These are phyloP conservation scores for Trypoxylus dichotomus DNA, from an alignment of 1,140 invertebrate species.

Conservation along the genomic window DNA sequence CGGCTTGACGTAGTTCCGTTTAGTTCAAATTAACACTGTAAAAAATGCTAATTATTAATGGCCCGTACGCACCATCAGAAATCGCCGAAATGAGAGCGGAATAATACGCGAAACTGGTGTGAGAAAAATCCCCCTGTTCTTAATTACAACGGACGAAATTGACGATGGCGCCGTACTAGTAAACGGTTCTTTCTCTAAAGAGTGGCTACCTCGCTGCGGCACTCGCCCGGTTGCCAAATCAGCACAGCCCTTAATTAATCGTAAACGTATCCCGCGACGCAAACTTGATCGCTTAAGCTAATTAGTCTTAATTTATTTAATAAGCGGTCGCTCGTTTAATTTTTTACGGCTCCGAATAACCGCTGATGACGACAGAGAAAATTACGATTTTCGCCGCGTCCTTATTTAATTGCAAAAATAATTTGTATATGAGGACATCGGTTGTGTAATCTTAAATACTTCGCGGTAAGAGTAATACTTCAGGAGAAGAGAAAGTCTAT, in stretches of 20 bases:
- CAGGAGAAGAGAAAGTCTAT: neutral
- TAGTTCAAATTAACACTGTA: neutral
- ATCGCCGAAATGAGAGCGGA: neutral
- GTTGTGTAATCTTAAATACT: neutral
- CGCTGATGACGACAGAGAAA: constrained; percentile 1
- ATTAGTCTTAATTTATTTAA: constrained; percentile 28
- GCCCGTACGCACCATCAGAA: neutral
- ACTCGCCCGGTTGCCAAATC: neutral
- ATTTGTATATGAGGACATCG: neutral
- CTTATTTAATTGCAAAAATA: constrained; percentile 1
- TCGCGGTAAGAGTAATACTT: neutral
- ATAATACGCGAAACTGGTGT: neutral
- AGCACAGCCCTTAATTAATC: constrained; percentile 16
- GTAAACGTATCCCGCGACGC: neutral
- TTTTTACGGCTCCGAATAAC: constrained; percentile 5
- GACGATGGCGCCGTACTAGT: neutral
- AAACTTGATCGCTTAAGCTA: constrained; percentile 25
- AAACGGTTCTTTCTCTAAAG: too few relatives aligned
- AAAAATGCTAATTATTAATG: neutral
- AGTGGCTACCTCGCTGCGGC: neutral
- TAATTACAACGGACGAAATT: neutral
- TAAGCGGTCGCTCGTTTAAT: constrained; percentile 19
- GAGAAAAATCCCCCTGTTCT: neutral
- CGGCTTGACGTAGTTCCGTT: neutral
- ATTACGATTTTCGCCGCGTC: neutral